These are phyloP conservation scores for Drosophila maculinotata DNA, from an alignment of 2,888 invertebrate species.

Conservation along the genomic window DNA sequence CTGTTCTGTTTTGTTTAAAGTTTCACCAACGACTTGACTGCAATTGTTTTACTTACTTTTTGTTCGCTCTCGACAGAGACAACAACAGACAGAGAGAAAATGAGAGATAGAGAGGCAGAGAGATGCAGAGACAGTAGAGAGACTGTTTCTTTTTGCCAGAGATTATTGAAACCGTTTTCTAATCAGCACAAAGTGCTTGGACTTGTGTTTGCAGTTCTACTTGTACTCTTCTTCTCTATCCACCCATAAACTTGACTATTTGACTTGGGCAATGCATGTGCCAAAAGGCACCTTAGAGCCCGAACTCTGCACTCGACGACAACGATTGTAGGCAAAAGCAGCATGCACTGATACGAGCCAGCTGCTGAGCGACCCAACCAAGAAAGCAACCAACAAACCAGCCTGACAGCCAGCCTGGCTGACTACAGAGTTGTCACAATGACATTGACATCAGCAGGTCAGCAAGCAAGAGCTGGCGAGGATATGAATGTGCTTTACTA, in stretches of 20 bases:
- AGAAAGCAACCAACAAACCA: background rate
- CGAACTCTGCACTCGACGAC: conserved; percentile 7
- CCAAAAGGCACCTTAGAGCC: conserved; percentile 49
- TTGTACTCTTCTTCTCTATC: conserved; percentile 10
- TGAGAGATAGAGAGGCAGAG: background rate
- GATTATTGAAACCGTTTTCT: conserved; percentile 73
- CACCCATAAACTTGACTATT: conserved; percentile 56
- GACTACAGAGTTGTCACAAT: conserved; percentile 60
- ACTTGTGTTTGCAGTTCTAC: conserved; percentile 26
- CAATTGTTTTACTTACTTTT: conserved; percentile 51
- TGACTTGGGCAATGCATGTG: conserved; percentile 53
- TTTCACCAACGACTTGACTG: conserved; percentile 53
- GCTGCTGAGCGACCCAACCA: background rate
- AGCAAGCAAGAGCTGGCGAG: conserved; percentile 33
- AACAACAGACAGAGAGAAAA: conserved; percentile 1
- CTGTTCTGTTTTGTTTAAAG: conserved; percentile 57
- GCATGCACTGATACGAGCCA: conserved; percentile 44
- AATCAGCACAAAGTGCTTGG: conserved; percentile 71
- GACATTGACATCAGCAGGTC: conserved; percentile 58
- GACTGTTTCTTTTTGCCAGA: conserved; percentile 18
- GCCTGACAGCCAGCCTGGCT: background rate
- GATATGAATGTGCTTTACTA: conserved; percentile 56
- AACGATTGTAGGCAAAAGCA: background rate
- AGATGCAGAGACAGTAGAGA: conserved; percentile 1
- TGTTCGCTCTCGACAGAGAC: conserved; percentile 21